Base-by-base conservation (phyloP, 1,140 invertebrate genomes). In the Zaprionus ghesquierei region DNA sequence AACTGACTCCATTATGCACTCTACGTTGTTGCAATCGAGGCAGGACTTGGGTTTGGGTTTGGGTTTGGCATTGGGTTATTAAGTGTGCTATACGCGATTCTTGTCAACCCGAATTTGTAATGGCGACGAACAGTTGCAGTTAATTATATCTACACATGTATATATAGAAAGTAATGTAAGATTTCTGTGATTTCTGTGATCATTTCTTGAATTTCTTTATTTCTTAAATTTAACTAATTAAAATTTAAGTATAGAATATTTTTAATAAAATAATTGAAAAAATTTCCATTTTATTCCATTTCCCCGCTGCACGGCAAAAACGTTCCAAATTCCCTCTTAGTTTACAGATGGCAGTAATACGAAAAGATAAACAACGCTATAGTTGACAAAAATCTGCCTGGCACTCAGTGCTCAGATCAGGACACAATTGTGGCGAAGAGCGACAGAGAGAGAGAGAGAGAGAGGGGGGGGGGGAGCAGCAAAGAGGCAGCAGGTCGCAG, bases 341-440 rank as follows among this genome's bases (percentile, higher is more conserved):
- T 9, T 9, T 8, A 41, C 5, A 18, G 5, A 20, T 18, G 10
- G 8, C 8, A 46, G 18, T 46, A 46, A 46, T 20, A 22, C 41
- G 8, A 12, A 46, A 46, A 22, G 18, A 46, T 46, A 22, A 46
- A 46, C 41, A 46, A 46, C 41, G 5, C 10, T 46, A 22, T 10
- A 5, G 35, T 46, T 22, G 41, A n/a, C 22, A 33, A 35, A 33
- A 35, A 51, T 18, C 38, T 64, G 18, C 51, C 4, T 20, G 44
- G 63, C 54, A 66, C 56, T 59, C 31, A 68, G 56, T 41, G 29
- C 38, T 18, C 20, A 51, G 56, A 61, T 51, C 56, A 51, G 65
- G 75, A 75, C 56, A 77, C 46, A 50, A 35, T 59, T 75, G 33
- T n/a, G n/a, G n/a, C n/a, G 25, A 79, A 64, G 60, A 51, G 50